Evolutionary conservation across 2,888 invertebrate genomes (phyloP), one percentile per base, ranked within the genome.

Genomic region (Ptilodon capucinus): DNA sequence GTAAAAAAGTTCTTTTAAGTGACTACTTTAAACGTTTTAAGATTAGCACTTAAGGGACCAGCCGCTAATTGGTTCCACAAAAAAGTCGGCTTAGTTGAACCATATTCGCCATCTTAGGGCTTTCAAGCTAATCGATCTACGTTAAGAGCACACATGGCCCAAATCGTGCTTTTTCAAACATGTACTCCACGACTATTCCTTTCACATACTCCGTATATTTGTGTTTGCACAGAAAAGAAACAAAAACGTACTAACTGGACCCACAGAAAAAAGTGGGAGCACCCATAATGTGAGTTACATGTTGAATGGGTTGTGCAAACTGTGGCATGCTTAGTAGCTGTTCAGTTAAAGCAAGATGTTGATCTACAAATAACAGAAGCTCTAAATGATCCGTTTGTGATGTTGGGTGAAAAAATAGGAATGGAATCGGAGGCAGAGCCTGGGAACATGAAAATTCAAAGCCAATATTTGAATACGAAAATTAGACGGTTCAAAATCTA

Each of bases 161-260:
- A 67, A 71, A 71, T 51, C 43, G 48, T 51, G 58, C 48, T 57
- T 64, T 63, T 63, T 57, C 48, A 73, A 74, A 75, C 63, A 60
- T 67, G 53, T 47, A 40, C 59, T 68, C 71, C 76, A 77, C 75
- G 77, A 74, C 56, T 66, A 48, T 55, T 59, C 43, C 70, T 78
- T 79, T 83, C 81, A 78, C 84, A 79, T 77, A 79, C 68, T 73
- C 47, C 49, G n/a, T 35, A 51, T 76, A 54, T 79, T 74, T 73
- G 62, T 59, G 54, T 79, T 74, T 73, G 62, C 58, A 67, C 61
- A 74, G 64, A 66, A 71, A 59, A 58, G 62, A 69, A 79, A 80
- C 74, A 76, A 76, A 74, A 72, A 72, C 65, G 13, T 46, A 68
- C 76, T 76, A 81, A 77, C 54, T 64, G 66, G 61, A 49, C 54